A percentile compares a stretch with the other conserved stretches of the same genome.
These are phyloP conservation scores for Platorchestia sp. DNA, from an alignment of 1,140 invertebrate species.

Conservation along the genomic window DNA sequence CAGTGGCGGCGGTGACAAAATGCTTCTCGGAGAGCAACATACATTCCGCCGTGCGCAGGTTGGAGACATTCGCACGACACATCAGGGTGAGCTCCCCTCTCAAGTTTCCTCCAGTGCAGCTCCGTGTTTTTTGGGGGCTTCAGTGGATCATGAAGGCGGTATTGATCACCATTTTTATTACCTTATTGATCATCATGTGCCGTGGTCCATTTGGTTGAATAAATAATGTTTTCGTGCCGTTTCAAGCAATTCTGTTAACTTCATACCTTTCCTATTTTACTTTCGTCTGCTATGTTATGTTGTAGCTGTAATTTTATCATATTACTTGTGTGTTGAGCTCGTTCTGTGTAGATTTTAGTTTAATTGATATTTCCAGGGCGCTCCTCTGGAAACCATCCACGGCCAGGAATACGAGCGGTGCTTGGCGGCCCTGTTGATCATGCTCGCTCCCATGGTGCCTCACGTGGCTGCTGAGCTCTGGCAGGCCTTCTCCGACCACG, in stretches of 20 bases:
- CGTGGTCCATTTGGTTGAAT: not conserved
- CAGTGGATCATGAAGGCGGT: not conserved
- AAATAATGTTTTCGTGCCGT: not conserved
- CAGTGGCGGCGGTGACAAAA: not conserved
- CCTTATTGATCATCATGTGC: not conserved
- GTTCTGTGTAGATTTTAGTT: not conserved
- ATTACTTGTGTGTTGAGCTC: not conserved
- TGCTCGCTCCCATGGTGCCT: conserved; percentile 88
- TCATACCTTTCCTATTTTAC: not conserved
- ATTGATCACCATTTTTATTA: not conserved
- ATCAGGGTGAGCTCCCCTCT: not conserved
- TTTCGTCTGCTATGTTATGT: not conserved
- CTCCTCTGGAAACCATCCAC: not conserved
- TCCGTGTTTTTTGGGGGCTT: not conserved
- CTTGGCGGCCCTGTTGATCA: conserved; percentile 84
- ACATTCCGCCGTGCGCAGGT: not conserved
- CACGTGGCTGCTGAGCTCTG: conserved; percentile 92
- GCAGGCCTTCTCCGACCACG: conserved; percentile 69
- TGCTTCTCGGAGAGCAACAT: not conserved
- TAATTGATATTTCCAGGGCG: not conserved
- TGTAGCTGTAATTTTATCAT: not conserved
- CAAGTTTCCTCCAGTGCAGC: not conserved
- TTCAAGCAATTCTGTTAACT: not conserved
- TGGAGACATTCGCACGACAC: conserved; percentile 23
- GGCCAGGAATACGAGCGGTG: conserved; percentile 80